Percentiles rank a stretch among this genome's conserved stretches.
phyloP scores from a whole-genome alignment of 2,113 vertebrate species.

The Clarias magur region DNA sequence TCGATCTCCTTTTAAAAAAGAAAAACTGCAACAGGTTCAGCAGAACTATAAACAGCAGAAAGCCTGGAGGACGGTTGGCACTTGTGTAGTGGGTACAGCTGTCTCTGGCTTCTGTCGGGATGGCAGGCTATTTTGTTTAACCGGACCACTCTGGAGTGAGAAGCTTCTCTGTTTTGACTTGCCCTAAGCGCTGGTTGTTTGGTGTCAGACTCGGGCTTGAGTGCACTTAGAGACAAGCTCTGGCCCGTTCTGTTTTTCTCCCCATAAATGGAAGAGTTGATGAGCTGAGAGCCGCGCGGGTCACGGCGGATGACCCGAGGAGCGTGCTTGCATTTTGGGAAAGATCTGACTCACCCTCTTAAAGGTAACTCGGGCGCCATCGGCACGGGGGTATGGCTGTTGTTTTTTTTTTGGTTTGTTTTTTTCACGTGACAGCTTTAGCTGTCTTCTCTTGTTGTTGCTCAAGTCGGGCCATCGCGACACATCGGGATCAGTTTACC shows the following conservation, averaged over 20 bases:
- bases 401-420: background rate
- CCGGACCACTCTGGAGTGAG: background rate
- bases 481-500: constrained; percentile 7
- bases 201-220: constrained; percentile 4
- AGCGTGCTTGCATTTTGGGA: background rate
- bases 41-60: constrained; percentile 9
- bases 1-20: no score
- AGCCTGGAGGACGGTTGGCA: constrained; percentile 8
- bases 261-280: constrained; percentile 36
- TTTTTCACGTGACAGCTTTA: background rate
- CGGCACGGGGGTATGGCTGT: background rate
- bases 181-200: constrained; percentile 4
- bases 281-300: background rate
- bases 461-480: background rate
- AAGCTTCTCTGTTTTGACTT: constrained; percentile 41
- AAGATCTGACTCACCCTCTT: constrained; percentile 6
- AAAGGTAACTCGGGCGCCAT: background rate
- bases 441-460: background rate
- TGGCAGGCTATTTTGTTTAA: constrained; percentile 37
- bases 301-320: constrained; percentile 1
- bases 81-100: constrained; percentile 5
- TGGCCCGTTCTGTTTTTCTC: background rate
- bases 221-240: background rate
- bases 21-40: background rate
- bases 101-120: constrained; percentile 40